These are phyloP conservation scores for Eunapius fragilis DNA, from an alignment of 37 sponge, comb jelly and placozoan species.

Conservation along the genomic window DNA sequence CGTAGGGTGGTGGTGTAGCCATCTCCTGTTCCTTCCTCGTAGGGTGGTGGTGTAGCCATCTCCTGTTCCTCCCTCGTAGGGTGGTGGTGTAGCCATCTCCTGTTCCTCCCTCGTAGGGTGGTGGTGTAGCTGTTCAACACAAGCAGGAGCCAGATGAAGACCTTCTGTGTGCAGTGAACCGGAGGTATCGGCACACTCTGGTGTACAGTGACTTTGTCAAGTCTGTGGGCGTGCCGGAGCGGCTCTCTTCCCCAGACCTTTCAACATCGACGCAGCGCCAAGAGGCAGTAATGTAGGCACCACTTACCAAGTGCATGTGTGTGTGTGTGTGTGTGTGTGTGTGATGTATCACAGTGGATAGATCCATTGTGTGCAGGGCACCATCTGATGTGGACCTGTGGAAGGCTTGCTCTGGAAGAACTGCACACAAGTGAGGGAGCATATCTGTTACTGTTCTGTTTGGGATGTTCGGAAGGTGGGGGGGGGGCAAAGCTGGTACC, in stretches of 20 bases:
- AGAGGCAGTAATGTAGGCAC: neutral
- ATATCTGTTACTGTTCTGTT: neutral
- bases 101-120: neutral
- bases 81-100: no score
- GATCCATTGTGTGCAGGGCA: conserved; percentile 8
- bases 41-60: no score
- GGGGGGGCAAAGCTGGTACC: no score
- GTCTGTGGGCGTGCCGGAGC: neutral
- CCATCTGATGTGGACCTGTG: conserved; percentile 44
- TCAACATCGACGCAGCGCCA: neutral
- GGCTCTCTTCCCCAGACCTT: neutral
- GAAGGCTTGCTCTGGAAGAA: conserved; percentile 68
- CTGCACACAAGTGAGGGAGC: conserved; percentile 69
- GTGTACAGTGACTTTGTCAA: conserved; percentile 29
- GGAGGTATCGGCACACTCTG: conserved; percentile 2
- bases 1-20: no score
- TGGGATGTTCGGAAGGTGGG: no score
- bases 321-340: no score
- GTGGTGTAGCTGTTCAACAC: neutral
- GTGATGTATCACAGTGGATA: neutral
- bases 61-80: no score
- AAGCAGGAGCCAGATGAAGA: neutral
- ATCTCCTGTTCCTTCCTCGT: no score
- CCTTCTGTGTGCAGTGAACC: neutral
- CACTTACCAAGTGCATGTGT: neutral